Base-by-base conservation (phyloP, 35 echinoderm and acorn worm species). In the Hemicentrotus pulcherrimus region DNA sequence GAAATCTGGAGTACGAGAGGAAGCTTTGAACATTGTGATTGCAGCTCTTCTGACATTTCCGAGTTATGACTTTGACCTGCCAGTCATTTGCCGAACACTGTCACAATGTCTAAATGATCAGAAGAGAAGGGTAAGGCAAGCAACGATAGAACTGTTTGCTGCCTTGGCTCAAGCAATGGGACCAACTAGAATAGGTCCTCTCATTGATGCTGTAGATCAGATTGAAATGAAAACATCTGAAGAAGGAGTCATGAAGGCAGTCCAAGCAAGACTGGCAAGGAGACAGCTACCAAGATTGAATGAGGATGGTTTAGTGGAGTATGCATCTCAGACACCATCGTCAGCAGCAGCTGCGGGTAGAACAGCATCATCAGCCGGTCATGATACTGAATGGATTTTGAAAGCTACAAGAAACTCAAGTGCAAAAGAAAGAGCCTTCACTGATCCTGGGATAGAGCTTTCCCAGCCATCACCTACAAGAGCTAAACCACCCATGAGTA, bases 81-180 rank as follows among this genome's bases (percentile, higher is more conserved):
- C 95, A 71, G 61, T 95, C 89, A 60, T 99, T 31, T 99, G 97
- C 90, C 45, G 95, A 41, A 95, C 59, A 45, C 86, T 99, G 47
- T 97, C 98, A 65, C 98, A 95, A 47, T 97, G 95, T 31, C 94
- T 99, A 31, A 95, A 88, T 46, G 98, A 99, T 95, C 96, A 94
- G 85, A 99, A 99, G 92, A 94, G 98, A 32, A 97, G 95, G 61
- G 97, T 99, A 35, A 52, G 98, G 50, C 98, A 99, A 96, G 97
- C 98, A 22, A 94, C 98, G 47, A 78, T 99, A 47, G 98, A 99
- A 91, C 86, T 96, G 91, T 99, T 98, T 96, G 97, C 98, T 59
- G 98, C 98, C 78, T 95, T 99, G 65, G 98, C 98, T 14, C 97
- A 98, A 59, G 98, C 98, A 18, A 99, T 99, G 98, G 98, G 98